Conservation (phyloP, 2,888 invertebrate species). For the Eupithecia exiguata region DNA sequence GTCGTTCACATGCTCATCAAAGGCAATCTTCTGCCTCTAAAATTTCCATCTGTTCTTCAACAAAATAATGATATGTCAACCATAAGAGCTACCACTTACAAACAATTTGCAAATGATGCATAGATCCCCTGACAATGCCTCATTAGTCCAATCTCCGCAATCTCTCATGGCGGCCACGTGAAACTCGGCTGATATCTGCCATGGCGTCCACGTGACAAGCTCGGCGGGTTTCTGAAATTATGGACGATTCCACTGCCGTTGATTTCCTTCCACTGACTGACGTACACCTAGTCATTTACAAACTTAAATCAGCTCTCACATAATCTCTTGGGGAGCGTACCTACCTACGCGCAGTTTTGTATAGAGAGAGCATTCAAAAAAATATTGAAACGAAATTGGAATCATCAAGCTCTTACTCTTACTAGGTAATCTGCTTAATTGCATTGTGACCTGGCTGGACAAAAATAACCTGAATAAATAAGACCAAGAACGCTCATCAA, state of each 20-base stretch:
- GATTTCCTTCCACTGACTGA: background rate
- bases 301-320: background rate
- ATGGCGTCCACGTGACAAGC: background rate
- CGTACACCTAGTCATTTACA: background rate
- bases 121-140: slow-evolving; percentile 20
- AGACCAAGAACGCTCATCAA: background rate
- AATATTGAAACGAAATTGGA: background rate
- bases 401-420: no score
- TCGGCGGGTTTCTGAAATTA: slow-evolving; percentile 23
- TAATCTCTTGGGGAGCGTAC: background rate
- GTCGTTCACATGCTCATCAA: no score
- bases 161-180: background rate
- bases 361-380: background rate
- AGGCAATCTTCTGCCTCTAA: no score
- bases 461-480: background rate
- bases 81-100: background rate
- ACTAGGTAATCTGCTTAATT: background rate
- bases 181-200: background rate
- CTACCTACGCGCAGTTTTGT: background rate
- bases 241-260: slow-evolving; percentile 5
- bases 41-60: background rate
- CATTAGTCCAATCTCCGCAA: slow-evolving; percentile 15
- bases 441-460: background rate
- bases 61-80: slow-evolving; percentile 2
- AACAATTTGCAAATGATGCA: slow-evolving; percentile 18